Percentiles rank a stretch among this genome's conserved stretches.
Evolutionary conservation across 2,797 vertebrate genomes (phyloP).

Genomic region (Benthosema pterotum): DNA sequence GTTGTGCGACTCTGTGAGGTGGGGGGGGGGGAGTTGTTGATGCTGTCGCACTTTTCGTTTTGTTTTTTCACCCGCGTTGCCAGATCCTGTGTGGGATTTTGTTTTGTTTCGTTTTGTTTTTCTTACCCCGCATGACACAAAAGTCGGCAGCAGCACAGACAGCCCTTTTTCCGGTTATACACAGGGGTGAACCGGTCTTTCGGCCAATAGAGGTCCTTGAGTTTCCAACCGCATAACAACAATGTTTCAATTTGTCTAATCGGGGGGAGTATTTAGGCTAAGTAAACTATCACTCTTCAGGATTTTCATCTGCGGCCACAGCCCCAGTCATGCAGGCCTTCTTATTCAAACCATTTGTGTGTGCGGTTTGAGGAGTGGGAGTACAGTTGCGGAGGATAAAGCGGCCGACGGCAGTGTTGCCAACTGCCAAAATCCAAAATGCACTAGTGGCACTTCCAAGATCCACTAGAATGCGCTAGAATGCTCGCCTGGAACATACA

Average conservation of each 20-base stretch:
- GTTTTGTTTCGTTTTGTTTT: conserved; percentile 33
- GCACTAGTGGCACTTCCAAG: no score
- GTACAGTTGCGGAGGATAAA: conserved; percentile 33
- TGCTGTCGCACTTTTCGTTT: conserved; percentile 22
- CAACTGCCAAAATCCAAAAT: no score
- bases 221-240: conserved; percentile 89
- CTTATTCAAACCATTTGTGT: conserved; percentile 93
- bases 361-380: conserved; percentile 72
- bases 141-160: conserved; percentile 59
- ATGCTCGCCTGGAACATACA: no score
- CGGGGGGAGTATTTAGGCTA: conserved; percentile 87
- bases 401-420: no score
- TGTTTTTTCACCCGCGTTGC: conserved; percentile 56
- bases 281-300: conserved; percentile 87
- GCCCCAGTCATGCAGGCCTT: conserved; percentile 86
- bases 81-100: conserved; percentile 39
- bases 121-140: conserved; percentile 74
- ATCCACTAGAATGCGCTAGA: no score
- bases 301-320: conserved; percentile 80
- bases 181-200: no score
- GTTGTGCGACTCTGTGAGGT: conserved; percentile 37
- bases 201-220: conserved; percentile 77
- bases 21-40: conserved; percentile 36
- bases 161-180: conserved; percentile 76
- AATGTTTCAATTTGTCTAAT: conserved; percentile 88